These are phyloP conservation scores for Pachyrhynchus sulphureomaculatus DNA, from an alignment of 1,140 invertebrate genomes.

Conservation along the genomic window DNA sequence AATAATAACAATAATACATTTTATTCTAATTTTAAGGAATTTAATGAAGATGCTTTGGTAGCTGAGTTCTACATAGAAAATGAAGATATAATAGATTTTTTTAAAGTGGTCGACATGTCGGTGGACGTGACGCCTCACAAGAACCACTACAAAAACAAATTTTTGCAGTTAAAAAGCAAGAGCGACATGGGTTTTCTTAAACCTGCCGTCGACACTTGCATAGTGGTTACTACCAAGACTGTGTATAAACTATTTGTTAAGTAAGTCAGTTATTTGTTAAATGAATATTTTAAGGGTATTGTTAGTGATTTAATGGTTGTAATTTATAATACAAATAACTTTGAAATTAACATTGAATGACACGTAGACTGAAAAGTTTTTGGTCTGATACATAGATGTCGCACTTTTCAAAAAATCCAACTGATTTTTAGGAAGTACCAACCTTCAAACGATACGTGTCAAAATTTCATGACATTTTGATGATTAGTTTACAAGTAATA, in stretches of 20 bases:
- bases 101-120: conserved; percentile 52
- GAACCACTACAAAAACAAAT: conserved; percentile 11
- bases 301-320: too few relatives aligned
- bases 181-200: conserved; percentile 57
- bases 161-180: conserved; percentile 44
- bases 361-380: too few relatives aligned
- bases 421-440: too few relatives aligned
- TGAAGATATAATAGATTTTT: conserved; percentile 55
- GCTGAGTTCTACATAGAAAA: conserved; percentile 59
- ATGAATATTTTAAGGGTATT: too few relatives aligned
- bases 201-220: conserved; percentile 63
- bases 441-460: too few relatives aligned
- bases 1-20: conserved; percentile 13
- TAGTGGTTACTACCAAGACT: conserved; percentile 68
- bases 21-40: conserved; percentile 50
- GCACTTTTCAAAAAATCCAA: too few relatives aligned
- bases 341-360: too few relatives aligned
- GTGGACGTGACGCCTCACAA: conserved; percentile 17
- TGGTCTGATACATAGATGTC: too few relatives aligned
- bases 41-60: conserved; percentile 58
- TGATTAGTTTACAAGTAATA: too few relatives aligned
- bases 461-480: too few relatives aligned
- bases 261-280: too few relatives aligned
- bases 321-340: too few relatives aligned
- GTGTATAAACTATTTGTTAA: conserved; percentile 69